Conservation (phyloP, 2,113 vertebrate species). For the Chionodraco myersi region DNA sequence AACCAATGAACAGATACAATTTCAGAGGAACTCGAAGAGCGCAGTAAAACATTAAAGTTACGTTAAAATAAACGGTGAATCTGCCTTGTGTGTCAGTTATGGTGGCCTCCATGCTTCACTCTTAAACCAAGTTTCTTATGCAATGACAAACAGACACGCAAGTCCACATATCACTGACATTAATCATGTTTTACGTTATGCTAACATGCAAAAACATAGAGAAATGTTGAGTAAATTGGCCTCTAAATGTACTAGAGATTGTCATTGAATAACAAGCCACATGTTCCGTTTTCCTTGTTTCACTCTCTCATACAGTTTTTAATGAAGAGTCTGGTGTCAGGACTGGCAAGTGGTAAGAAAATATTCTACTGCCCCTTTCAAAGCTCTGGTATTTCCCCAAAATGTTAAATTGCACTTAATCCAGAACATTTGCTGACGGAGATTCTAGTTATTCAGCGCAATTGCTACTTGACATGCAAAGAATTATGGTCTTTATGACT, state of each 20-base stretch:
- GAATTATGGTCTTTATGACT: not conserved
- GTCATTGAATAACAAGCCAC: not conserved
- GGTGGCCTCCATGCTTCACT: too few relatives aligned
- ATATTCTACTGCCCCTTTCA: not conserved
- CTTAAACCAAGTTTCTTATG: too few relatives aligned
- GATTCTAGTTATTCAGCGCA: not conserved
- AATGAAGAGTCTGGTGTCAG: not conserved
- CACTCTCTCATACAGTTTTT: not conserved
- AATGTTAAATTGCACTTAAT: not conserved
- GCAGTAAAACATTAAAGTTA: too few relatives aligned
- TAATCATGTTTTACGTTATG: not conserved
- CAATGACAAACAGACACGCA: too few relatives aligned
- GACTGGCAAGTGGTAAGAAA: not conserved
- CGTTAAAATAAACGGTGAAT: too few relatives aligned
- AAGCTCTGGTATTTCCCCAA: not conserved
- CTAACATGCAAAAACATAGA: not conserved
- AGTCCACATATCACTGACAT: conserved; percentile 1
- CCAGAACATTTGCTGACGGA: not conserved
- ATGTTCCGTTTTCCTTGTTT: not conserved
- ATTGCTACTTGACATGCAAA: conserved; percentile 2
- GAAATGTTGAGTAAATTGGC: not conserved
- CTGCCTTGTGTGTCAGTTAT: too few relatives aligned
- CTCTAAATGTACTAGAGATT: not conserved
- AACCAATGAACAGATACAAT: not conserved
- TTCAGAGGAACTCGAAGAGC: too few relatives aligned